Base-by-base conservation (phyloP, 2,797 vertebrate species). In the Gymnothorax javanicus region DNA sequence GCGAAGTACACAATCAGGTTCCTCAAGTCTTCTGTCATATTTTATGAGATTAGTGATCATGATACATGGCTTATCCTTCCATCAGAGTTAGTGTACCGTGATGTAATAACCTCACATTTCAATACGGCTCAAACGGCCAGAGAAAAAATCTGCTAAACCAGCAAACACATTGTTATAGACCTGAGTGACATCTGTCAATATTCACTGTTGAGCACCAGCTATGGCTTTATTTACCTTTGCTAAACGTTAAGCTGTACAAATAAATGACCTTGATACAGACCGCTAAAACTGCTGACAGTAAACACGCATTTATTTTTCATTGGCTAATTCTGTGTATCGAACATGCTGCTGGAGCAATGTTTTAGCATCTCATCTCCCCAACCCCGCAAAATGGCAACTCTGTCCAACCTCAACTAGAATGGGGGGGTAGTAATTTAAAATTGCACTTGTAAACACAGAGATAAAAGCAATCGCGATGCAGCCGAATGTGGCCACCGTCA, bases 401-500 rank as follows among this genome's bases (percentile, higher is more conserved):
- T 15, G 17, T 77, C 73, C 27, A 23, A 5, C 20, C 50, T 79
- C 75, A 52, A 79, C 23, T 79, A 0, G 0, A 52, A 50, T 15
- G 15, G 75, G 43, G 50, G 50, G 43, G 50, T 5, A 4, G 17
- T n/a, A 7, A 54, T 52, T 79, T 79, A 79, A 79, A 79, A 79
- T 6, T 7, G 75, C 75, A 23, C 75, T 79, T 20, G 5, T 79
- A 79, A 79, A 79, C 75, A 79, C 75, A 1, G 75, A 79, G 75
- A 79, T 79, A 83, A 57, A 89, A 89, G 64, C 86, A 73, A 85
- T 58, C 0, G 33, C 33, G 2, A 89, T 90, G 87, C 87, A 79
- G 86, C 73, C 67, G 77, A 90, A 89, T 2, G 12, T 56, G 88
- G 52, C 83, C n/a, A 86, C 88, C 89, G 83, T 89, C 84, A 84